Percentiles rank a stretch among this genome's conserved stretches.
Evolutionary conservation across 2,888 invertebrate species (phyloP).

Genomic region (Platycheirus rosarum): DNA sequence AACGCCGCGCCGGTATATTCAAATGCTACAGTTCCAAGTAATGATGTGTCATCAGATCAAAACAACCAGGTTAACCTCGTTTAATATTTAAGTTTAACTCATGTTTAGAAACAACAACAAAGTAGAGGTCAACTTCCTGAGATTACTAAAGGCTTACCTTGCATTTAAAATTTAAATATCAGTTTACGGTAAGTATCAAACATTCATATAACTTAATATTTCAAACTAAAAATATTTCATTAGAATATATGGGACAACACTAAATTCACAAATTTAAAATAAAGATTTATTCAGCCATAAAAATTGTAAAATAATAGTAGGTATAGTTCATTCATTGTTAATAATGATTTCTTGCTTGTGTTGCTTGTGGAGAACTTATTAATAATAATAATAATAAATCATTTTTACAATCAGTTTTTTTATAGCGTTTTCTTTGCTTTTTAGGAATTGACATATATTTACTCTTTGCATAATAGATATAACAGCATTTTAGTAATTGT

Average conservation of each 20-base stretch:
- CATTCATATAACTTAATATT: too few relatives aligned
- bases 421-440: constrained; percentile 71
- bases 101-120: too few relatives aligned
- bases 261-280: constrained; percentile 66
- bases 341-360: constrained; percentile 48
- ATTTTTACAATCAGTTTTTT: constrained; percentile 70
- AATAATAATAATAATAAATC: constrained; percentile 58
- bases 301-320: constrained; percentile 70
- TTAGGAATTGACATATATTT: constrained; percentile 74
- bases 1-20: too few relatives aligned
- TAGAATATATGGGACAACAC: too few relatives aligned
- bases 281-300: constrained; percentile 74
- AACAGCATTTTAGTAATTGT: constrained; percentile 73
- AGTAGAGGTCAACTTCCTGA: too few relatives aligned
- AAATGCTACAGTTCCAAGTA: too few relatives aligned
- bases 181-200: too few relatives aligned
- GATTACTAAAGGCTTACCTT: too few relatives aligned
- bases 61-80: too few relatives aligned
- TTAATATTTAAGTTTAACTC: too few relatives aligned
- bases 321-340: constrained; percentile 48
- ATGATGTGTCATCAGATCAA: too few relatives aligned
- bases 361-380: constrained; percentile 71
- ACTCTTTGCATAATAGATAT: constrained; percentile 73
- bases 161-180: too few relatives aligned
- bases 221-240: neutral